Evolutionary conservation across 1,140 invertebrate species (phyloP).

Genomic region (Drosophila saltans): DNA sequence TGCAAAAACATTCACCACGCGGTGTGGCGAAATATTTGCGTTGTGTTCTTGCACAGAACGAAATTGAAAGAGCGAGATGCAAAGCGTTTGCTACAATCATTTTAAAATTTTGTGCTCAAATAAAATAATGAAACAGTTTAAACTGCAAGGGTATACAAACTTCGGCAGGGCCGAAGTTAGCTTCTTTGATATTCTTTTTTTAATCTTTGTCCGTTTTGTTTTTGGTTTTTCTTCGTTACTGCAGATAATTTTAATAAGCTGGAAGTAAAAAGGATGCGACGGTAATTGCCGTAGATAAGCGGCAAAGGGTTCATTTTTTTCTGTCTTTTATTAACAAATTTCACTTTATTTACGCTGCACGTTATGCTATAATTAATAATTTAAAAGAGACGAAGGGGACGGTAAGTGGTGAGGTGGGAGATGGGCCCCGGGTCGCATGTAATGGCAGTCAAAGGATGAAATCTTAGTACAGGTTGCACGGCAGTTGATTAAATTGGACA

Average conservation of each 20-base stretch:
- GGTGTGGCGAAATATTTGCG: too few species aligned
- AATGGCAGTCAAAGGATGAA: slow-evolving; percentile 26
- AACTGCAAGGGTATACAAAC: too few species aligned
- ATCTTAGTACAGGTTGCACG: slow-evolving; percentile 41
- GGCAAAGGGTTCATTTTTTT: slow-evolving; percentile 61
- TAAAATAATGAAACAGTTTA: too few species aligned
- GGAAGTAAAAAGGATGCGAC: slow-evolving; percentile 66
- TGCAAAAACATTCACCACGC: too few species aligned
- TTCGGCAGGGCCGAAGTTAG: too few species aligned
- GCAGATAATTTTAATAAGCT: slow-evolving; percentile 75
- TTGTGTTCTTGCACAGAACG: too few species aligned
- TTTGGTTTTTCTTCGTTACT: slow-evolving; percentile 43
- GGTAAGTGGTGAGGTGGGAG: too few species aligned
- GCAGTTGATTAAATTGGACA: slow-evolving; percentile 77
- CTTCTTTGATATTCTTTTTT: slow-evolving; percentile 6
- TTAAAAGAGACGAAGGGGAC: slow-evolving; percentile 6
- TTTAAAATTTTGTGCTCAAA: too few species aligned
- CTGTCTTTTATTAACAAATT: slow-evolving; percentile 77
- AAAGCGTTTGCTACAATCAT: too few species aligned
- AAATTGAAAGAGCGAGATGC: too few species aligned
- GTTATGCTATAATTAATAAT: slow-evolving; percentile 77
- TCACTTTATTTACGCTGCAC: slow-evolving; percentile 76
- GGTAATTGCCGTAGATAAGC: slow-evolving; percentile 74
- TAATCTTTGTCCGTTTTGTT: slow-evolving; percentile 18
- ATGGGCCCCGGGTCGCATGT: too few species aligned